Percentiles rank a stretch among this genome's conserved stretches.
Evolutionary conservation across 2,113 vertebrate genomes (phyloP).

Genomic region (Psephotus haematonotus): DNA sequence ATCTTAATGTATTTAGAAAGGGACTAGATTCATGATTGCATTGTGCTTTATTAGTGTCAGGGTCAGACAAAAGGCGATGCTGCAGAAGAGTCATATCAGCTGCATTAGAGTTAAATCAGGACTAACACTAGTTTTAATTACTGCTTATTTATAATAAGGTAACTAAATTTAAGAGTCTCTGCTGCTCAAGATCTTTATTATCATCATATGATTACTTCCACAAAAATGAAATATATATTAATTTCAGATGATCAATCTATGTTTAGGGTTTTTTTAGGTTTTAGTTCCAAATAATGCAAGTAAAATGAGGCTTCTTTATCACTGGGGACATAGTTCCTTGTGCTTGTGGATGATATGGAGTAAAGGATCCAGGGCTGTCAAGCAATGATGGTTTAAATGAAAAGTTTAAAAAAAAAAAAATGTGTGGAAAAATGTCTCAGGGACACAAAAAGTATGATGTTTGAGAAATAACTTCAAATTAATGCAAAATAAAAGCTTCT

Average conservation of each 20-base stretch:
- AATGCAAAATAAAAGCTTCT: slow-evolving; percentile 19
- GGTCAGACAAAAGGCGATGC: neutral
- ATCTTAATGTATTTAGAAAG: neutral
- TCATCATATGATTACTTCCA: neutral
- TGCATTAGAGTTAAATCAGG: neutral
- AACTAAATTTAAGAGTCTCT: neutral
- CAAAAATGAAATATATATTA: neutral
- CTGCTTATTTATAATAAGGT: neutral
- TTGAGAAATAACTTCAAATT: slow-evolving; percentile 50
- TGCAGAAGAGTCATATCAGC: neutral
- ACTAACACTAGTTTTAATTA: neutral
- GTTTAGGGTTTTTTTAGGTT: neutral
- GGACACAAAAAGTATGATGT: neutral
- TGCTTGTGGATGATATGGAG: neutral
- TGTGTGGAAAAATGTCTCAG: neutral
- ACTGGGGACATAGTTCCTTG: neutral
- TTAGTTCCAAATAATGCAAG: neutral
- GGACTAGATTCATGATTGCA: neutral
- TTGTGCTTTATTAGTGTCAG: neutral
- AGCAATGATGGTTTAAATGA: neutral
- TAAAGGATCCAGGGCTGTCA: neutral
- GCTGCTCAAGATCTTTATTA: neutral
- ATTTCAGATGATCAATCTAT: neutral
- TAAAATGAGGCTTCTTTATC: neutral
- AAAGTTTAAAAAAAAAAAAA: neutral